Evolutionary conservation across 2,113 vertebrate genomes (phyloP).

Genomic region (Poecilia latipinna): DNA sequence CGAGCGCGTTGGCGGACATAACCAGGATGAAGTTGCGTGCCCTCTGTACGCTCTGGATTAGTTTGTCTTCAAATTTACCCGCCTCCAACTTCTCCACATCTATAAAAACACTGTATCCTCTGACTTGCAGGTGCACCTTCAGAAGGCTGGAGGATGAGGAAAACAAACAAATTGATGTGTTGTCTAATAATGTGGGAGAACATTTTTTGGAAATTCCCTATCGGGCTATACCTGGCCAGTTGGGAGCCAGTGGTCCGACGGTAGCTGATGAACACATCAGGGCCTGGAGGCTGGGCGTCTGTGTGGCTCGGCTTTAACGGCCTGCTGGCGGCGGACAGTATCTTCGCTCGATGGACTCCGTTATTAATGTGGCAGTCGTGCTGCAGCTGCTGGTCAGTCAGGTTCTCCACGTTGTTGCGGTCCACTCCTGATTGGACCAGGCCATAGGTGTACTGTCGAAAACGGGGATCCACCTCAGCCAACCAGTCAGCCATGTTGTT

Average conservation of each 20-base stretch:
- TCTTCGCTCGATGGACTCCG: slow-evolving; percentile 90
- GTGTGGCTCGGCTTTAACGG: slow-evolving; percentile 79
- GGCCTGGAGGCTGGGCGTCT: slow-evolving; percentile 79
- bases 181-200: background rate
- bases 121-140: slow-evolving; percentile 96
- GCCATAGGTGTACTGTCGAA: slow-evolving; percentile 95
- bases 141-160: slow-evolving; percentile 79
- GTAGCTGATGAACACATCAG: slow-evolving; percentile 98
- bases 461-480: slow-evolving; percentile 87
- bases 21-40: slow-evolving; percentile 95
- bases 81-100: slow-evolving; percentile 98
- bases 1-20: slow-evolving; percentile 87
- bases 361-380: slow-evolving; percentile 86
- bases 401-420: slow-evolving; percentile 82
- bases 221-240: slow-evolving; percentile 88
- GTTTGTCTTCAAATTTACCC: slow-evolving; percentile 94
- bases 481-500: slow-evolving; percentile 97
- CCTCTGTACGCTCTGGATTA: slow-evolving; percentile 89
- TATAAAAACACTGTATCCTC: slow-evolving; percentile 95
- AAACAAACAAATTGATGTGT: background rate
- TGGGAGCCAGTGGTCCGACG: slow-evolving; percentile 92
- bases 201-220: background rate
- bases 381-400: slow-evolving; percentile 93
- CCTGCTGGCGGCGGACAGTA: slow-evolving; percentile 79
- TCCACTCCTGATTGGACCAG: slow-evolving; percentile 90